Conservation (phyloP, 2,113 vertebrate species). For the Tyto alba region DNA sequence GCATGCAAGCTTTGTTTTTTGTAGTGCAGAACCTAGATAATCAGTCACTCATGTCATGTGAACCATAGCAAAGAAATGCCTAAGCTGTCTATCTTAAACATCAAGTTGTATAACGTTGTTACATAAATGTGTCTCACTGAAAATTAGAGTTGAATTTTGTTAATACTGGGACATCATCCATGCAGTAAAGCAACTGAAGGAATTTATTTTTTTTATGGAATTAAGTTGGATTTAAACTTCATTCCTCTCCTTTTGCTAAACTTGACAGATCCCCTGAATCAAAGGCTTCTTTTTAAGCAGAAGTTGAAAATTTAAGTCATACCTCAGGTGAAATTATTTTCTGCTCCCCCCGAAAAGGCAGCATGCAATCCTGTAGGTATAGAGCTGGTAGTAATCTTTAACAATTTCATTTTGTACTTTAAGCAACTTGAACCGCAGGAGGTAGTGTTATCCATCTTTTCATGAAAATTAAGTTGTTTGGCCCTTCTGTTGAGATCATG, state of each 20-base stretch:
- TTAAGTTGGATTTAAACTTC: conserved; percentile 5
- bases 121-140: not conserved
- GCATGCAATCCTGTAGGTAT: not conserved
- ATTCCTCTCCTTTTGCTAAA: too few relatives aligned
- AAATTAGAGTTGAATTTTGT: conserved; percentile 34
- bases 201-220: not conserved
- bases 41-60: not conserved
- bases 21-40: not conserved
- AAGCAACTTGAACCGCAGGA: not conserved
- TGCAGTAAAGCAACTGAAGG: not conserved
- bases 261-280: too few relatives aligned
- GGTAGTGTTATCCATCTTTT: not conserved
- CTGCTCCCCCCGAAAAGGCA: too few relatives aligned
- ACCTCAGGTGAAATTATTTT: not conserved
- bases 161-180: not conserved
- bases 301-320: not conserved
- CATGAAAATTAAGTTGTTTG: not conserved
- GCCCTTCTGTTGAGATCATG: not conserved
- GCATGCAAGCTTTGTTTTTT: not conserved
- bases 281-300: not conserved
- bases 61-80: not conserved
- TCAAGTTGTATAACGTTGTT: conserved; percentile 22
- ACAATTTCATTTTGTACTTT: not conserved
- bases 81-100: not conserved
- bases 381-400: not conserved